A percentile compares a stretch with the other conserved stretches of the same genome.
phyloP scores from a whole-genome alignment of 2,888 invertebrate species.

The Homarus gammarus region DNA sequence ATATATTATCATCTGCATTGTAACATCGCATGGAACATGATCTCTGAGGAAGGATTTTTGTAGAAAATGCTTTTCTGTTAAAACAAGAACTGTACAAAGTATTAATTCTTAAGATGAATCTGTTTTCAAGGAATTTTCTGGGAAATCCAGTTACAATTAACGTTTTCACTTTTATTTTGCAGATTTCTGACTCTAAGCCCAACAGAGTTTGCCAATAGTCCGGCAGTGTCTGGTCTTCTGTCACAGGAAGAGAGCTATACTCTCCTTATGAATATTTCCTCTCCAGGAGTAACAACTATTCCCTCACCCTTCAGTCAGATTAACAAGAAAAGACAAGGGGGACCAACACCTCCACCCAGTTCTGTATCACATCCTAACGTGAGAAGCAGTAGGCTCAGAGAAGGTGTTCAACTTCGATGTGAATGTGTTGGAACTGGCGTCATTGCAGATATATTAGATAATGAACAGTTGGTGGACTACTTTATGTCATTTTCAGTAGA shows the following conservation, averaged over 20 bases:
- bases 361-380: background rate
- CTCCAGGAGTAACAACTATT: conserved; percentile 80
- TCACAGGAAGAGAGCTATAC: conserved; percentile 89
- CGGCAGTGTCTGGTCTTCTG: conserved; percentile 86
- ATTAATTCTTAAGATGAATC: too few relatives aligned
- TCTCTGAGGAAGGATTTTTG: too few relatives aligned
- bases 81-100: too few relatives aligned
- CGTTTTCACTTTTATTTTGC: conserved; percentile 4
- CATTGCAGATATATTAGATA: conserved; percentile 43
- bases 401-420: conserved; percentile 35
- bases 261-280: conserved; percentile 90
- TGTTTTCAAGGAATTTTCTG: too few relatives aligned
- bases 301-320: conserved; percentile 65
- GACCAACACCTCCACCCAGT: conserved; percentile 15
- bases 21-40: too few relatives aligned
- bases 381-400: background rate
- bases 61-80: too few relatives aligned
- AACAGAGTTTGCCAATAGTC: conserved; percentile 90
- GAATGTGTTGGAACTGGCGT: conserved; percentile 46
- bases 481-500: conserved; percentile 90
- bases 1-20: too few relatives aligned
- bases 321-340: conserved; percentile 47
- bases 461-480: conserved; percentile 84
- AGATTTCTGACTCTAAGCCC: conserved; percentile 86
- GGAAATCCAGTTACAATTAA: too few relatives aligned